Evolutionary conservation across 2,113 vertebrate species (phyloP).

Genomic region (Zeus faber): DNA sequence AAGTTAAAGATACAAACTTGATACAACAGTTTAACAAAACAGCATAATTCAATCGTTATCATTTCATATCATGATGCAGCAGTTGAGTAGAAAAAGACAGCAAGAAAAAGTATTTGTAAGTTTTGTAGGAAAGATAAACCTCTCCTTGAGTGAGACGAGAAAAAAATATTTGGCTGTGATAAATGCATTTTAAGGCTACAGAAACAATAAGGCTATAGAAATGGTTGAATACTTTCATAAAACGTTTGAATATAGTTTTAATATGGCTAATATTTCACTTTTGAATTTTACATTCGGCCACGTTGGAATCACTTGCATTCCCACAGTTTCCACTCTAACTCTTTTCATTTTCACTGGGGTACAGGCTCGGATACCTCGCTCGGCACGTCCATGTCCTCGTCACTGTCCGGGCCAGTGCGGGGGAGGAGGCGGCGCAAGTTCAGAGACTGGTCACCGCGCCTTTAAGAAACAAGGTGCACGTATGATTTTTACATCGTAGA

Average conservation of each 20-base stretch:
- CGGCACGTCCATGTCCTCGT: constrained; percentile 61
- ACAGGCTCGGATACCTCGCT: constrained; percentile 46
- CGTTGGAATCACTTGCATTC: too few species aligned
- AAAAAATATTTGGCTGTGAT: constrained; percentile 39
- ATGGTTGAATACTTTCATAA: constrained; percentile 16
- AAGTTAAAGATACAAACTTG: too few species aligned
- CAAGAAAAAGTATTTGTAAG: constrained; percentile 22
- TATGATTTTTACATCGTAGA: not conserved
- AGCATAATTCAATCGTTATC: not conserved
- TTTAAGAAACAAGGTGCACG: constrained; percentile 12
- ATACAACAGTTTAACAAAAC: too few species aligned
- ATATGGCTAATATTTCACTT: constrained; percentile 3
- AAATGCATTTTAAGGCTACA: not conserved
- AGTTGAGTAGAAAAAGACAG: constrained; percentile 43
- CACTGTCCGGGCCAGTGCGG: constrained; percentile 65
- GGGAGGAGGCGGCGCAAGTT: constrained; percentile 39
- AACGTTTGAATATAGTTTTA: not conserved
- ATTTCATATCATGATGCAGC: constrained; percentile 3
- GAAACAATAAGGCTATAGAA: constrained; percentile 26
- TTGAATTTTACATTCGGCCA: too few species aligned
- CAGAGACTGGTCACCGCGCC: constrained; percentile 64
- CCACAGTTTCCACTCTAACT: too few species aligned
- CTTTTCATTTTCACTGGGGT: too few species aligned
- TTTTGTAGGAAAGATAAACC: constrained; percentile 13
- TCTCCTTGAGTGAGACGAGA: constrained; percentile 8